Evolutionary conservation across 1,140 invertebrate genomes (phyloP).

Genomic region (Bactericera cockerelli): DNA sequence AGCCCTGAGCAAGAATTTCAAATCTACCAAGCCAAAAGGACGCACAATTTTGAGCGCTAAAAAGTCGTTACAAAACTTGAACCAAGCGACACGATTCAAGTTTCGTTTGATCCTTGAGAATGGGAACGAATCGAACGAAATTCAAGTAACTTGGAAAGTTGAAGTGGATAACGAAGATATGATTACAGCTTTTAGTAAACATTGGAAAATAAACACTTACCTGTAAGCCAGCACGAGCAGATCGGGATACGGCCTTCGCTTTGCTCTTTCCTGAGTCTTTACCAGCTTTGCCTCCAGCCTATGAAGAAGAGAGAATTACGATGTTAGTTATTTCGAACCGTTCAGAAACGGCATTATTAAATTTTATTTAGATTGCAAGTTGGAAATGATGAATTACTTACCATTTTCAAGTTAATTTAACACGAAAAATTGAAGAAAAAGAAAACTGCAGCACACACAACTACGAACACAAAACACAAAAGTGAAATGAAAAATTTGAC

Average conservation of each 20-base stretch:
- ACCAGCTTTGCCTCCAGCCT: constrained; percentile 98
- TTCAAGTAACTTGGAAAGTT: too few relatives aligned
- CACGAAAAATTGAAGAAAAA: constrained; percentile 5
- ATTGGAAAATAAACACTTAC: constrained; percentile 39
- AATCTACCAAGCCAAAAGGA: not conserved
- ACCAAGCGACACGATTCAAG: too few relatives aligned
- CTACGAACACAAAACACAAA: too few relatives aligned
- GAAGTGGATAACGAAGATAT: too few relatives aligned
- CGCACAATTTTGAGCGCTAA: constrained; percentile 1
- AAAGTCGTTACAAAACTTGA: constrained; percentile 7
- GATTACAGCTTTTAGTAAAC: too few relatives aligned
- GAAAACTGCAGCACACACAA: not conserved
- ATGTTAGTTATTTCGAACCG: too few relatives aligned
- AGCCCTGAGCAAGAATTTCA: too few relatives aligned
- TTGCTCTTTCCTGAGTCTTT: constrained; percentile 99
- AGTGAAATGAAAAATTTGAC: too few relatives aligned
- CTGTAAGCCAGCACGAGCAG: constrained; percentile 93
- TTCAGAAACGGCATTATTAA: too few relatives aligned
- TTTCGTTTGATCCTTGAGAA: too few relatives aligned
- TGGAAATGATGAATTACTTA: constrained; percentile 25
- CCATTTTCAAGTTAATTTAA: constrained; percentile 22
- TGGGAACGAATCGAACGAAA: too few relatives aligned
- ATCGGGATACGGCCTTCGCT: constrained; percentile 95
- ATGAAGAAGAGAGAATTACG: constrained; percentile 24
- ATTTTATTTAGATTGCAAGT: constrained; percentile 23